Conservation (phyloP, 2,797 vertebrate genomes). For the Leptoclinus maculatus region DNA sequence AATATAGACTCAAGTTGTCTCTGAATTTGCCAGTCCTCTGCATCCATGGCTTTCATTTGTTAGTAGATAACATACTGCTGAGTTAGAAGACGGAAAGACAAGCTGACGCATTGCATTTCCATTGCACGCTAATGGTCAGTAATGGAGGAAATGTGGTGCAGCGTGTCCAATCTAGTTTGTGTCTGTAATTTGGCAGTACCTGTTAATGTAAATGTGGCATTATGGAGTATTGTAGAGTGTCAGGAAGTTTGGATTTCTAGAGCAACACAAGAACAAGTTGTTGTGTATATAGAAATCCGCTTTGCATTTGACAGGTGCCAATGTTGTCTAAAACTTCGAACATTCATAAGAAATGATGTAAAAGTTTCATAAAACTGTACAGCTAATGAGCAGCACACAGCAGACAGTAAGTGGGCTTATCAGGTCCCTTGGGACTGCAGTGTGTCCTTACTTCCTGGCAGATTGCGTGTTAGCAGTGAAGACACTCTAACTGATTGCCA, state of each 20-base stretch:
- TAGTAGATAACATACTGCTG: not conserved
- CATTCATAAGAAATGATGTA: not conserved
- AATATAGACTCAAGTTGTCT: not conserved
- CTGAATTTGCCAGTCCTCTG: not conserved
- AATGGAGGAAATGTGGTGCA: not conserved
- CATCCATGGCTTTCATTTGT: not conserved
- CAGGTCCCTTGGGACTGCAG: slow-evolving; percentile 7
- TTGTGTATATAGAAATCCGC: not conserved
- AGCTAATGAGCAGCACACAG: not conserved
- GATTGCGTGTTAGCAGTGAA: slow-evolving; percentile 35
- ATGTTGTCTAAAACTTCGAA: not conserved
- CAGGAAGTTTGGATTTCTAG: not conserved
- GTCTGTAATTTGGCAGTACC: too few species aligned
- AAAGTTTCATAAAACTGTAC: not conserved
- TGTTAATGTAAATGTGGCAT: too few species aligned
- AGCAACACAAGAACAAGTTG: not conserved
- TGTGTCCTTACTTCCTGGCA: not conserved
- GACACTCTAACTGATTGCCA: slow-evolving; percentile 11
- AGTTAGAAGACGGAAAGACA: too few species aligned
- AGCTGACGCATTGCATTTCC: not conserved
- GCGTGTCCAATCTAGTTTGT: not conserved
- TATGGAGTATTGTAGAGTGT: too few species aligned
- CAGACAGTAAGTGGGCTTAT: slow-evolving; percentile 2
- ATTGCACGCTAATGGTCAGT: not conserved
- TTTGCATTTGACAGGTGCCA: not conserved